Conservation (phyloP, 2,888 invertebrate species). For the Copidosoma aretas region DNA sequence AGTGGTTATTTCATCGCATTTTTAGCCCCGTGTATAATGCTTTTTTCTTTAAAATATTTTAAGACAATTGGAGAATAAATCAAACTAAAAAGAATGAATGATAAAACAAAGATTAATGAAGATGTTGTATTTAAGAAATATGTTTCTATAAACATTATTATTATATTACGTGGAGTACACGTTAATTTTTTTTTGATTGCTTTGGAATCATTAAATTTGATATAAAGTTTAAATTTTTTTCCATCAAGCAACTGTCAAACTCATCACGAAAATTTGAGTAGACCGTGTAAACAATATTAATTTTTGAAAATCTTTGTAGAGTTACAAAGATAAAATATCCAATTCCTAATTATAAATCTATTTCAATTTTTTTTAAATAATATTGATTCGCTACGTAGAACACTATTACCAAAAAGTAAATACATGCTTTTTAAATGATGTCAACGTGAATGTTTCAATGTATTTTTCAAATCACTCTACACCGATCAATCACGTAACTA, state of each 20-base stretch:
- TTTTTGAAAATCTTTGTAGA: conserved; percentile 1
- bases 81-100: background rate
- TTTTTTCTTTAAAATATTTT: background rate
- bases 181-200: too few species aligned
- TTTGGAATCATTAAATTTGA: too few species aligned
- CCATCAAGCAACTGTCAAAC: background rate
- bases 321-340: background rate
- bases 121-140: too few species aligned
- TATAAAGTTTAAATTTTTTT: too few species aligned
- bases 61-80: background rate
- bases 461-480: background rate
- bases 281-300: conserved; percentile 26
- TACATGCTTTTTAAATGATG: conserved; percentile 9
- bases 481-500: background rate
- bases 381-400: conserved; percentile 14
- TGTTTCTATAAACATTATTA: too few species aligned
- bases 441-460: conserved; percentile 15
- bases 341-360: background rate
- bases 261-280: conserved; percentile 41
- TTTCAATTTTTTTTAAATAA: background rate
- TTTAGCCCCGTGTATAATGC: background rate
- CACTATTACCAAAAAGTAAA: conserved; percentile 8
- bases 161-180: too few species aligned
- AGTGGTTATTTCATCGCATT: background rate
- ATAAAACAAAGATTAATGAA: background rate